Evolutionary conservation across 1,140 invertebrate genomes (phyloP), one percentile per base, ranked within the genome.

Genomic region (Papilio helenus): DNA sequence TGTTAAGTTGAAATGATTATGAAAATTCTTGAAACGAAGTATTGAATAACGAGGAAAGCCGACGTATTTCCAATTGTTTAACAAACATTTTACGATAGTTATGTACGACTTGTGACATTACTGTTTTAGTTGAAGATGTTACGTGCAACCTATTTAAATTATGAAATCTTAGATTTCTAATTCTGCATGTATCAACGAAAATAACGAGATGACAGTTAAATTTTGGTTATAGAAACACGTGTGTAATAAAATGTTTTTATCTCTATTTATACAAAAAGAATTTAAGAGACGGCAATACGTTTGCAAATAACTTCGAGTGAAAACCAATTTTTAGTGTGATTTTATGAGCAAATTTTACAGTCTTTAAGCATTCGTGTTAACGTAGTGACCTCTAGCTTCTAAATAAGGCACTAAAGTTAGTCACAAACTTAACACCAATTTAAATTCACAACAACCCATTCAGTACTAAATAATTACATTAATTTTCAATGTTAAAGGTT

Each of bases 21-120:
- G 58, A 68, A 68, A 68, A 68, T 68, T 29, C 61, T 14, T 61
- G 23, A 61, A 29, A 68, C 61, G 23, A 3, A 68, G 61, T 68
- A 68, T 68, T 68, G 61, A 68, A 68, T 29, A 68, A 68, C 23
- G 61, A 68, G 61, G 61, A 68, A 29, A 61, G 14, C 7, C 26
- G 7, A 29, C 23, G 20, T 61, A 16, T 68, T 34, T 68, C 26
- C 61, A 68, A 68, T 68, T 68, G 61, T 68, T 68, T 68, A 26
- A 18, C 61, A 29, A 68, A 68, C 12, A 16, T 68, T 29, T 68
- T 16, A 68, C 26, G 26, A 34, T 12, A 26, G 61, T 68, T 68
- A 68, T 34, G 61, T 65, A 65, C 14, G 26, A 34, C 58, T 58
- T 58, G 18, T 61, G 58, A 68, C 61, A 29, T 29, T 68, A 29